These are phyloP conservation scores for Amiota mariae DNA, from an alignment of 2,888 invertebrate species.

Conservation along the genomic window DNA sequence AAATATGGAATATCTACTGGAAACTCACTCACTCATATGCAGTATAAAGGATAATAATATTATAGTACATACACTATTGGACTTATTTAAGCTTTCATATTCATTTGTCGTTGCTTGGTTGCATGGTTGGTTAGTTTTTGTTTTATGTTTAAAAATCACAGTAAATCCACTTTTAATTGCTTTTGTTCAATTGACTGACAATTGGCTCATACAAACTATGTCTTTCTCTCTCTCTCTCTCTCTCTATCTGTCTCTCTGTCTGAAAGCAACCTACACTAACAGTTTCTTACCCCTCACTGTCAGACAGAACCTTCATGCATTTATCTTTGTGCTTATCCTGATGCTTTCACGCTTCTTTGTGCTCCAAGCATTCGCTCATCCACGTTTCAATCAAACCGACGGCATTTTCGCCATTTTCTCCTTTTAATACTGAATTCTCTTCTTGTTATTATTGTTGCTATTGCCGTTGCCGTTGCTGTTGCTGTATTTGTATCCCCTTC, in stretches of 20 bases:
- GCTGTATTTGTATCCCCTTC: not conserved
- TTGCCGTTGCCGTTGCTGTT: no score
- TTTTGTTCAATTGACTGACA: slow-evolving; percentile 69
- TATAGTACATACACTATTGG: not conserved
- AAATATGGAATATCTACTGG: not conserved
- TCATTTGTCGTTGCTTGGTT: slow-evolving; percentile 22
- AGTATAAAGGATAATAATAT: not conserved
- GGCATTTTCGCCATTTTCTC: slow-evolving; percentile 4
- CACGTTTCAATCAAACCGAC: slow-evolving; percentile 3
- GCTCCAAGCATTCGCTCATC: not conserved
- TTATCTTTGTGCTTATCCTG: slow-evolving; percentile 18
- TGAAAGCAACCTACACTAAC: not conserved
- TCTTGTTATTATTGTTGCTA: no score
- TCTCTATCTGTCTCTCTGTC: slow-evolving; percentile 1
- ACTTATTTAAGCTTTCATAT: slow-evolving; percentile 21
- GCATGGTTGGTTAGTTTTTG: not conserved
- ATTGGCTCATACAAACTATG: slow-evolving; percentile 46
- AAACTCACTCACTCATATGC: not conserved
- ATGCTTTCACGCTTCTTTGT: slow-evolving; percentile 11
- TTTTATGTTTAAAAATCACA: slow-evolving; percentile 44
- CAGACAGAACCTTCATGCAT: not conserved
- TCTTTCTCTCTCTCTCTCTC: not conserved
- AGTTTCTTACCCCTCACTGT: not conserved
- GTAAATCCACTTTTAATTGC: slow-evolving; percentile 70
- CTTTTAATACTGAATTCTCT: not conserved